Evolutionary conservation across 2,888 invertebrate species (phyloP), one percentile per base, ranked within the genome.

Genomic region (Caradrina clavipalpis): DNA sequence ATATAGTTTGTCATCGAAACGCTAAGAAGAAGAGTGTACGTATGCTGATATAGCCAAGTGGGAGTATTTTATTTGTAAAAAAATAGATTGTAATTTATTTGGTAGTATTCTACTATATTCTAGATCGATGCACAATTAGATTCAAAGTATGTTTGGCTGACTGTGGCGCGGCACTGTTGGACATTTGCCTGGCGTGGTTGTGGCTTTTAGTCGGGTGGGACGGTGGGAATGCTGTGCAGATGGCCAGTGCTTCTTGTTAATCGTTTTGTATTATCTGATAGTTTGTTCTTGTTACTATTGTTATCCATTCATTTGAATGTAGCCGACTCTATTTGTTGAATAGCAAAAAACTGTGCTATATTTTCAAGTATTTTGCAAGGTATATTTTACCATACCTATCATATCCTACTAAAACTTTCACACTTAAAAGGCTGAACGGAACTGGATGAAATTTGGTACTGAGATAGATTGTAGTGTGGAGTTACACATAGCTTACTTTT

Each of bases 261-360:
- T 66, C n/a, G 42, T 51, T 66, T 54, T 47, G 21, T 21, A 15
- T 31, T 21, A 31, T 66, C 51, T 15, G n/a, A 45, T 53, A 21
- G 42, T 45, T 31, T 59, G 2, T 15, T 45, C 15, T 66, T 66
- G 42, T 31, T 42, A 22, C 17, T 2, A 21, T 50, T 49, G 64
- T 39, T 39, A 15, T 45, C 17, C 45, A 45, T 45, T 45, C 6
- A 45, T 45, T 45, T 0, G 15, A 0, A 17, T 45, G 42, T 15
- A 42, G 15, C 3, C 15, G 15, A 15, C 42, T 42, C 13, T 15
- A 42, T 5, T 42, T 42, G 42, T 45, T 39, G 2, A 11, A 2
- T 39, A 11, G 11, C 10, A 39, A 45, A 45, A 45, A 45, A 31
- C 31, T 31, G 31, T 35, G 35, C 35, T 35, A 8, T 35, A 35